A percentile compares a stretch with the other conserved stretches of the same genome.
Evolutionary conservation across 2,797 vertebrate species (phyloP).

Genomic region (Strix occidentalis): DNA sequence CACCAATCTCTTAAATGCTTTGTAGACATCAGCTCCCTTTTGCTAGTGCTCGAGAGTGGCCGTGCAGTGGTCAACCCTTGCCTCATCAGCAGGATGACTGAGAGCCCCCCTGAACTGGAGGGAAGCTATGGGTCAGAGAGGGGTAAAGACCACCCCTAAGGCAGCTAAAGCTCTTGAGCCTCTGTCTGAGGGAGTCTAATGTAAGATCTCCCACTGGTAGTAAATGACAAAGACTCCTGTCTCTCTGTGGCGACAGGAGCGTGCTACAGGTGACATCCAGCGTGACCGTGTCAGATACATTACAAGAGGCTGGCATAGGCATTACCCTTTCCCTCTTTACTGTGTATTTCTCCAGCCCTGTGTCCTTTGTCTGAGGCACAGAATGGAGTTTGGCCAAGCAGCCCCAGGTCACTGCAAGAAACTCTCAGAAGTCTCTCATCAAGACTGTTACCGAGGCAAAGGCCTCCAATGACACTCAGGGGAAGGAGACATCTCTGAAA

Average conservation of each 20-base stretch:
- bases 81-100: rapidly evolving
- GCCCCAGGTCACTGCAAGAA: not conserved
- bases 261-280: not conserved
- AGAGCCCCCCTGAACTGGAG: not conserved
- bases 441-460: not conserved
- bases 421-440: not conserved
- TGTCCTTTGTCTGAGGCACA: not conserved
- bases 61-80: too few relatives aligned
- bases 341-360: not conserved
- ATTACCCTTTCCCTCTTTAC: not conserved
- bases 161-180: not conserved
- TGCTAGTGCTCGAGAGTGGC: rapidly evolving
- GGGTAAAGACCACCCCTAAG: not conserved
- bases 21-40: rapidly evolving
- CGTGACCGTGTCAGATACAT: rapidly evolving
- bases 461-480: not conserved
- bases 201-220: not conserved
- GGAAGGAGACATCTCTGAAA: not conserved
- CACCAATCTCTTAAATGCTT: not conserved
- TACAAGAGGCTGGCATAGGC: not conserved
- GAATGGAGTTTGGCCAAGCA: not conserved
- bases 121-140: not conserved
- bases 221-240: not conserved
- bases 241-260: not conserved
- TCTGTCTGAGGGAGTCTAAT: not conserved